phyloP scores from a whole-genome alignment of 2,113 vertebrate genomes.

The Corythaixoides concolor region DNA sequence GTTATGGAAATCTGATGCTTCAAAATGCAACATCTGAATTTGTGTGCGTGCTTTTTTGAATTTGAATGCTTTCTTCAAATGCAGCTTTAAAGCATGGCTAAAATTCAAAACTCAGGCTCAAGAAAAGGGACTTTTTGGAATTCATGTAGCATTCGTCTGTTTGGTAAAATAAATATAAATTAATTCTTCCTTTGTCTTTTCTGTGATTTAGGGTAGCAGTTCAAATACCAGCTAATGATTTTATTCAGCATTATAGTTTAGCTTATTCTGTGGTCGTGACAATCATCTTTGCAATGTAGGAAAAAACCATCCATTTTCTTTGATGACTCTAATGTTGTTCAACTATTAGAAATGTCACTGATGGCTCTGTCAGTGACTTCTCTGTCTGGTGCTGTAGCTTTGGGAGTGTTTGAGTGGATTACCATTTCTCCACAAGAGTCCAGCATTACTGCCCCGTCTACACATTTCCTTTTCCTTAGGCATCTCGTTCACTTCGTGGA shows the following conservation, averaged over 20 bases:
- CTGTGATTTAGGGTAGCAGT: background rate
- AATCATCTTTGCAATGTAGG: background rate
- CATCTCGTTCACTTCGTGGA: background rate
- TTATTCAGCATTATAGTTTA: slow-evolving; percentile 14
- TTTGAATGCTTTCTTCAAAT: background rate
- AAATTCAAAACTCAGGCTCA: background rate
- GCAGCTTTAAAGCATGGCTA: background rate
- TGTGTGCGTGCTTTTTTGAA: background rate
- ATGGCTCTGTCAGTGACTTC: background rate
- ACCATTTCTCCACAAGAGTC: background rate
- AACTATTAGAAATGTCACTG: background rate
- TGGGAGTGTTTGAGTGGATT: background rate
- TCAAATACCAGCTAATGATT: background rate
- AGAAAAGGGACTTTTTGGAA: background rate
- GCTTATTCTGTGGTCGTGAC: background rate
- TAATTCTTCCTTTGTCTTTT: slow-evolving; percentile 29
- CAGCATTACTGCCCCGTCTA: background rate
- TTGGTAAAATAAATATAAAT: slow-evolving; percentile 3
- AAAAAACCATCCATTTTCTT: background rate
- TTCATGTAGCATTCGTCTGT: background rate
- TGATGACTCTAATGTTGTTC: background rate
- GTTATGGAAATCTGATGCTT: background rate
- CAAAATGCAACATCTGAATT: background rate
- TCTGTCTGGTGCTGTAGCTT: background rate
- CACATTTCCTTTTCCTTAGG: background rate